Base-by-base conservation (phyloP, 1,140 invertebrate species). In the Saccostrea glomerata region DNA sequence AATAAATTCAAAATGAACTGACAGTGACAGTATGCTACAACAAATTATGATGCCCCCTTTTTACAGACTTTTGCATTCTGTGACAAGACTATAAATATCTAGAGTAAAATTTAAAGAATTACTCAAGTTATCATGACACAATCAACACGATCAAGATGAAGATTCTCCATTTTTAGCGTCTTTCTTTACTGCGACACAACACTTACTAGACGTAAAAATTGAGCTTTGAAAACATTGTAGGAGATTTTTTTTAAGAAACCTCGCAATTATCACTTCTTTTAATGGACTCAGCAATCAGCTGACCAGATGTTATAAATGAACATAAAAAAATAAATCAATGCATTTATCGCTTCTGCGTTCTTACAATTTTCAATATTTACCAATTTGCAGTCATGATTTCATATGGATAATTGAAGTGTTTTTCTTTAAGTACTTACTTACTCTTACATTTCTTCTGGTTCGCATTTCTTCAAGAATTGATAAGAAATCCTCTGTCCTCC, bases 401-500 rank as follows among this genome's bases (percentile, higher is more conserved):
- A 63, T 63, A 20, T 6, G 17, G 2, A 17, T 63, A 66, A 47
- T 9, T 17, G 58, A 63, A n/a, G 4, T 63, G 58, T 63, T 63
- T 13, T 77, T 30, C 25, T 23, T 25, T 36, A 2, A 30, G 4
- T 77, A 77, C 70, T 77, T 77, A 77, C 70, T 11, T 15, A 25
- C 15, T 77, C 25, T 25, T 77, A 77, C 70, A 77, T 77, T 77
- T 77, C 70, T 77, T 77, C 70, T 77, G 25, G 70, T 77, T 77
- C 23, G 23, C 70, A 77, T 77, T 77, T 15, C 70, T 77, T 77
- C 30, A 25, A 77, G 70, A 77, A 77, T 30, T 77, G 70, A 77
- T 77, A 77, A 77, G 30, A 77, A 77, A 77, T 63, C 58, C 58
- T 73, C 66, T 11, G 70, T 77, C 70, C 70, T 77, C 70, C 70